Evolutionary conservation across 2,797 vertebrate species (phyloP), one percentile per base, ranked within the genome.

Genomic region (Alfaro cultratus): DNA sequence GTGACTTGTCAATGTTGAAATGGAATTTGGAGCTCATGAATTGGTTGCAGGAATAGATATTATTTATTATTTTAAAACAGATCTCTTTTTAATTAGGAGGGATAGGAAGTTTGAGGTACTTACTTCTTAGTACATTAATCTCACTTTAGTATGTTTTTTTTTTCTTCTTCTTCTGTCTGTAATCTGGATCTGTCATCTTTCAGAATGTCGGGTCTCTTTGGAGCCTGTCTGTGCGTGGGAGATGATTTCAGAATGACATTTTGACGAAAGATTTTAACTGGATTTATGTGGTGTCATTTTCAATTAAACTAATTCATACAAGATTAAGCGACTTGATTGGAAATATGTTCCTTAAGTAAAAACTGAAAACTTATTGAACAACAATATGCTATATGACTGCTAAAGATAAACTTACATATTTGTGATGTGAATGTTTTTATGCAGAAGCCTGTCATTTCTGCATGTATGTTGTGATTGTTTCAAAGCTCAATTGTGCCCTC

Each of bases 401-500:
- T 46, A 29, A 29, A 45, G 68, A n/a, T 8, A 18, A n/a, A 6
- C 36, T 81, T 51, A 72, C 73, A 73, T 23, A 31, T 53, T 46
- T 85, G 68, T 62, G 41, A 75, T 23, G 57, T 71, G 36, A 74
- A 70, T 79, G 12, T 5, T 85, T 81, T 73, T 0, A 75, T 51
- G 51, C 68, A 71, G 15, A 60, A 73, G 36, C 46, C 49, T 85
- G 74, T 80, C n/a, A 36, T 11, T 29, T 67, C 7, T n/a, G 7
- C 51, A 74, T 67, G 36, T 21, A 47, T 68, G 3, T 72, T 29
- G 6, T 43, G 41, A 49, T 84, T 34, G 74, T 93, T 96, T 79
- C 90, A 89, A 53, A 90, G 96, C 95, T 94, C 95, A 96, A 96
- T 92, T 94, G 89, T 93, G 95, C 95, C 95, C 95, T 95, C 96